Base-by-base conservation (phyloP, 2,888 invertebrate species). In the Sarcophaga subvicina region DNA sequence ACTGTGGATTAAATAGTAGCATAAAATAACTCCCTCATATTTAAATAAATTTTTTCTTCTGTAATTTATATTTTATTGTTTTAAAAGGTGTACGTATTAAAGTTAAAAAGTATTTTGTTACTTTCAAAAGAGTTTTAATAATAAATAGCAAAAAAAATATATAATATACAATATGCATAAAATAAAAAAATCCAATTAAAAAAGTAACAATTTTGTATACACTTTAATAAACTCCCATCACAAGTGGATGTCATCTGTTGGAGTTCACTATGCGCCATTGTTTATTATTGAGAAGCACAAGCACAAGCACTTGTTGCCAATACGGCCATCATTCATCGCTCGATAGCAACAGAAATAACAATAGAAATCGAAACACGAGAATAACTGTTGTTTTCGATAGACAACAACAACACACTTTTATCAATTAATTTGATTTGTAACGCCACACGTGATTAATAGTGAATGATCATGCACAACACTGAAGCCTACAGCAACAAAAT, bases 241-340 rank as follows among this genome's bases (percentile, higher is more conserved):
- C 63, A 64, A 69, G 59, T 79, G 27, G 45, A 63, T 79, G 79
- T 69, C 79, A 73, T 73, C 60, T 49, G 6, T 63, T 27, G 47
- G 22, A 45, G 17, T 27, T 20, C 22, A 54, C 20, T 59, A 47
- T n/a, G 17, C 54, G 8, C 37, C 60, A 37, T 72, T 60, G 62
- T 70, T 71, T 71, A 69, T 70, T 70, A 64, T 64, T 63, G 76
- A 54, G 1, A 54, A 54, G 17, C 17, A 76, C 63, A 70, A 64
- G n/a, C 77, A 72, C 77, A 70, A 70, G n/a, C 77, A 72, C 77
- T 83, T 83, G 82, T 77, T 66, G 60, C 71, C 83, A 78, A 66
- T 64, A 75, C 22, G 54, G 37, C 12, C 69, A 81, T 54, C 14
- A 49, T 2, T 14, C 49, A 54, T 11, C 0, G 59, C 17, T 27